A percentile compares a stretch with the other conserved stretches of the same genome.
Conservation (phyloP, 2,888 invertebrate species). For the Sepioteuthis lessoniana region DNA sequence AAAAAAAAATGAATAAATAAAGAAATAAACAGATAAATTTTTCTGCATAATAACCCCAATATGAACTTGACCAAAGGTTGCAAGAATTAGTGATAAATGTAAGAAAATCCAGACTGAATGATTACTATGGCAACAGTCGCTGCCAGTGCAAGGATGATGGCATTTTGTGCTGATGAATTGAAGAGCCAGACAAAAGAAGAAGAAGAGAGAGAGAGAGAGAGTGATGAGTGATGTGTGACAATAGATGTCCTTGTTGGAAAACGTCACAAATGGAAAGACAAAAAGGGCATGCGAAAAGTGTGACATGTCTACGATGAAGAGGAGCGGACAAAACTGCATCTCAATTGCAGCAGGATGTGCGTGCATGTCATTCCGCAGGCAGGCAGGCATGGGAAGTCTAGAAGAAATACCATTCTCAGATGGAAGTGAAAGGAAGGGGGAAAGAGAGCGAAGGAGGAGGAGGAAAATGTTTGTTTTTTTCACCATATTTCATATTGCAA, state of each 20-base stretch:
- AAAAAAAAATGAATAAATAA: background rate
- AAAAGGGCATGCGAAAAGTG: background rate
- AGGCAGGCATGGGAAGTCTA: conserved; percentile 8
- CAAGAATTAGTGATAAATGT: background rate
- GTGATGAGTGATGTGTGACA: background rate
- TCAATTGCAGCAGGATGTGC: background rate
- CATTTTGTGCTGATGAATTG: background rate
- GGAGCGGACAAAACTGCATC: background rate
- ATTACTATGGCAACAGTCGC: background rate
- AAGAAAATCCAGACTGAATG: conserved; percentile 18
- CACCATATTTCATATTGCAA: background rate
- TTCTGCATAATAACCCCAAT: background rate
- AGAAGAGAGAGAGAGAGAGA: background rate
- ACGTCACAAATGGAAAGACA: background rate
- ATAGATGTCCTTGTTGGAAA: background rate
- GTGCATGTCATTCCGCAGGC: background rate
- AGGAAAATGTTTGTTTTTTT: background rate
- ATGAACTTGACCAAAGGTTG: background rate
- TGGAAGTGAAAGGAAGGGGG: background rate
- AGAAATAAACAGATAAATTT: too few relatives aligned
- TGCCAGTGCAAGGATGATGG: background rate
- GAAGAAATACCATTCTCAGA: too few relatives aligned
- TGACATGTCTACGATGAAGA: background rate
- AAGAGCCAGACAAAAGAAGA: background rate
- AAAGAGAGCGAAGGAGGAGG: background rate